Evolutionary conservation across 1,140 invertebrate genomes (phyloP).

Genomic region (Charaxes varanes): DNA sequence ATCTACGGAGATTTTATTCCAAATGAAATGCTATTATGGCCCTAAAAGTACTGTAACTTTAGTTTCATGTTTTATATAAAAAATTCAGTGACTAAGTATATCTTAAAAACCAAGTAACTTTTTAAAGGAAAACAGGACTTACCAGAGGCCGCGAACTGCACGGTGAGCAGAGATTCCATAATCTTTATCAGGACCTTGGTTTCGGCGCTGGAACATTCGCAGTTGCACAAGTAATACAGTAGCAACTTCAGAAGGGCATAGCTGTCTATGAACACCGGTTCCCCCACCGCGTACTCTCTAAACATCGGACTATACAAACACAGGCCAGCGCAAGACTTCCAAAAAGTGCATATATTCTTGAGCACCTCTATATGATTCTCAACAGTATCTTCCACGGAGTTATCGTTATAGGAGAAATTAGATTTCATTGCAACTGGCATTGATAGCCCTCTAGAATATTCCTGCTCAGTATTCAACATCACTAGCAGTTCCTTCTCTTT

Average conservation of each 20-base stretch:
- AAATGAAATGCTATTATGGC: too few relatives aligned
- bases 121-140: constrained; percentile 29
- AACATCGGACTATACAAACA: constrained; percentile 76
- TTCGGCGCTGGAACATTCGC: constrained; percentile 18
- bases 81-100: too few relatives aligned
- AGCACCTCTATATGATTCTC: constrained; percentile 45
- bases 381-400: constrained; percentile 16
- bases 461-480: background rate
- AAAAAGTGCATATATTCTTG: constrained; percentile 64
- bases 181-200: constrained; percentile 47
- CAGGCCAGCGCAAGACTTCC: constrained; percentile 76
- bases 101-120: too few relatives aligned
- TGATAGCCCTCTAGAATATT: constrained; percentile 8
- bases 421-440: constrained; percentile 24
- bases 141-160: constrained; percentile 63
- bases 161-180: constrained; percentile 59
- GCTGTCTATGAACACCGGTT: constrained; percentile 42
- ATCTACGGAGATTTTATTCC: too few relatives aligned
- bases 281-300: constrained; percentile 57
- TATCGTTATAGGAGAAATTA: constrained; percentile 12
- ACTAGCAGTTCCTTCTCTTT: constrained; percentile 37
- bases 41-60: too few relatives aligned
- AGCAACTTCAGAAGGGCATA: constrained; percentile 56
- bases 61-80: too few relatives aligned
- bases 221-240: constrained; percentile 21